Conservation (phyloP, 2,797 vertebrate genomes). For the Clarias laeviceps region DNA sequence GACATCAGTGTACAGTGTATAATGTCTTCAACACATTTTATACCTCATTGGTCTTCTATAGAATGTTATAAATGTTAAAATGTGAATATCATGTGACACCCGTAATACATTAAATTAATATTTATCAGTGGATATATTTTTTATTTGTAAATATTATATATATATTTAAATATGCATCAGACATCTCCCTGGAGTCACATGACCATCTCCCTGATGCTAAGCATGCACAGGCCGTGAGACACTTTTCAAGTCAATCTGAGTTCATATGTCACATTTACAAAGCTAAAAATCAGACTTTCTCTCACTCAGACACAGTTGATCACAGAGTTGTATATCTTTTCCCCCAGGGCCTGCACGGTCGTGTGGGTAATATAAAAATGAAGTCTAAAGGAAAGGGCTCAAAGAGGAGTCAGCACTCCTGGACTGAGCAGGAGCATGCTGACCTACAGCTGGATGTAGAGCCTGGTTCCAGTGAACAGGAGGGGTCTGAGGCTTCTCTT, state of each 20-base stretch:
- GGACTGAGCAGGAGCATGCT: slow-evolving; percentile 75
- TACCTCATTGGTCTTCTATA: not conserved
- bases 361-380: slow-evolving; percentile 74
- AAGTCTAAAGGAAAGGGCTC: slow-evolving; percentile 88
- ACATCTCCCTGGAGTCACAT: not conserved
- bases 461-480: slow-evolving; percentile 77
- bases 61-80: too few species aligned
- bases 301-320: not conserved
- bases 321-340: slow-evolving; percentile 6
- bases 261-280: not conserved
- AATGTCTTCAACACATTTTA: not conserved
- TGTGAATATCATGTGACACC: not conserved
- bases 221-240: not conserved
- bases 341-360: slow-evolving; percentile 50
- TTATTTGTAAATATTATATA: too few species aligned
- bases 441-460: slow-evolving; percentile 71
- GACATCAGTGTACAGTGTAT: not conserved
- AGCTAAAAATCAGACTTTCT: not conserved
- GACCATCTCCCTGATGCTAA: not conserved
- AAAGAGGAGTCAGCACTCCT: slow-evolving; percentile 72
- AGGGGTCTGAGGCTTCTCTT: slow-evolving; percentile 78
- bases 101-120: not conserved
- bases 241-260: not conserved
- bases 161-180: not conserved
- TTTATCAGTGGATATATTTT: not conserved